phyloP scores from a whole-genome alignment of 2,113 vertebrate genomes.

The Tupaia chinensis region DNA sequence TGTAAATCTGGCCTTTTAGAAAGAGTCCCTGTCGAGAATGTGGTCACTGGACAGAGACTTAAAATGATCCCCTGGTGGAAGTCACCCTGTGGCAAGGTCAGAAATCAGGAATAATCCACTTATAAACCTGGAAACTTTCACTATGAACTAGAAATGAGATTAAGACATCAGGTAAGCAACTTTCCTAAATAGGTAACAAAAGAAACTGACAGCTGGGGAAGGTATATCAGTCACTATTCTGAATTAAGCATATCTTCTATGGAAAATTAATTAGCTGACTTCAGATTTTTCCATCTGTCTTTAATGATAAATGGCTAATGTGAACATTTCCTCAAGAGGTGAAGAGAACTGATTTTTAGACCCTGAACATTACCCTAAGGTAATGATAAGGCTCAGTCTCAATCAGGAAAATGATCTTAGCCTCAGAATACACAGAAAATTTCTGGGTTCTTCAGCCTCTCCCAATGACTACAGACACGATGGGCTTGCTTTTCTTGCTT shows the following conservation, averaged over 20 bases:
- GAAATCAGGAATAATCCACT: not conserved
- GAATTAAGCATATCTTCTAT: not conserved
- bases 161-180: slow-evolving; percentile 37
- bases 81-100: not conserved
- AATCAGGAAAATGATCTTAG: not conserved
- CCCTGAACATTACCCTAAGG: not conserved
- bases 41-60: not conserved
- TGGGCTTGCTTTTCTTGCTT: not conserved
- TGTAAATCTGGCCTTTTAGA: slow-evolving; percentile 21
- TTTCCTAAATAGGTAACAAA: slow-evolving; percentile 44
- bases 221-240: slow-evolving; percentile 3
- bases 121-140: not conserved
- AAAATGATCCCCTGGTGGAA: not conserved
- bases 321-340: not conserved
- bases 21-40: not conserved
- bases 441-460: not conserved
- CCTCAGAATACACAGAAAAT: not conserved
- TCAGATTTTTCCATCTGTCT: slow-evolving; percentile 28
- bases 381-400: not conserved
- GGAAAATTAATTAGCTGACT: slow-evolving; percentile 37
- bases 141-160: slow-evolving; percentile 10
- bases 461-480: not conserved
- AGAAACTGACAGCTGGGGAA: slow-evolving; percentile 8
- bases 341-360: slow-evolving; percentile 5
- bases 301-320: not conserved